Evolutionary conservation across 2,888 invertebrate genomes (phyloP), one percentile per base, ranked within the genome.

Genomic region (Pelosia muscerda): DNA sequence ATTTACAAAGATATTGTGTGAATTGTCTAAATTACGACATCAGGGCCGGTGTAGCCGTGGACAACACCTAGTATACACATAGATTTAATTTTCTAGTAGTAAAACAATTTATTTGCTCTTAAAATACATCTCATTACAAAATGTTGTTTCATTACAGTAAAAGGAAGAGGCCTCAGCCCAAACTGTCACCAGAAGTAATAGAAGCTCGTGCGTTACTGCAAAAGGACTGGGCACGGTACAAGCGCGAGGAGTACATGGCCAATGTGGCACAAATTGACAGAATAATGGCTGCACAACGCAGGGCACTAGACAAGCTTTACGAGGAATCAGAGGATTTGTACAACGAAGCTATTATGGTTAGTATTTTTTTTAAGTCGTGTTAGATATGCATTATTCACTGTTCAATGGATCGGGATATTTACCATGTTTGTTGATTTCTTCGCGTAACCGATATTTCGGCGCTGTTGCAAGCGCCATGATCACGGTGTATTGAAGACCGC

Each of bases 281-380:
- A 55, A 93, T 98, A 4, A 86, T 96, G 79, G 93, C 92, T 58
- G 96, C 97, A 0, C 98, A 98, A 89, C 95, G 96, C 74, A 96
- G 96, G 81, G 99, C 99, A 0, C 91, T 99, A 3, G 96, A 97
- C 66, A 97, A 97, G 87, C 93, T 99, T 10, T 96, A 96, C 81
- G 95, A 95, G 28, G 98, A 97, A 83, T 98, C 98, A 0, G 97
- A 98, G 84, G 97, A 98, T 54, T 95, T 99, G 0, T 99, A 99
- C 89, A 96, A 97, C 86, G 97, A 97, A 86, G 99, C 99, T 22
- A 96, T 98, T 75, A 95, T 97, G 96, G 97, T 97, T 10, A 53
- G 63, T 49, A 54, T 49, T n/a, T 1, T n/a, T n/a, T 49, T 8
- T 9, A 49, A 49, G n/a, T 6, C 49, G n/a, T n/a, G n/a, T n/a